These are phyloP conservation scores for Sclerurus mexicanus DNA, from an alignment of 2,113 vertebrate genomes.

Conservation along the genomic window DNA sequence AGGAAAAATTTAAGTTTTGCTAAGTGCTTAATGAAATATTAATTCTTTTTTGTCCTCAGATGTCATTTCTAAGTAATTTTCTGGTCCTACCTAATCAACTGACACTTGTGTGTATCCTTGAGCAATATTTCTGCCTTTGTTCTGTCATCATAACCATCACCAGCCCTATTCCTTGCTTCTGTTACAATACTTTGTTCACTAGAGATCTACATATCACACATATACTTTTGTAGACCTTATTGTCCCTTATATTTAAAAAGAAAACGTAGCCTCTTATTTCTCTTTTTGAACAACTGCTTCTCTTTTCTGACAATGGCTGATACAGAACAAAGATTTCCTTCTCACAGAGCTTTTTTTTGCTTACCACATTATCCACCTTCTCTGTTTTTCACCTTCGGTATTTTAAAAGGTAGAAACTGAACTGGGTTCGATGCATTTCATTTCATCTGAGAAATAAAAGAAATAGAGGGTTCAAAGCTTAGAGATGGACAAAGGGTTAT, in stretches of 20 bases:
- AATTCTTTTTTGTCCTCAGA: background rate
- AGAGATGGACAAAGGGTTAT: slow-evolving; percentile 7
- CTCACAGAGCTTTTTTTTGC: background rate
- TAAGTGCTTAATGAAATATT: background rate
- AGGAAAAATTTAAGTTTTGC: background rate
- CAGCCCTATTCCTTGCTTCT: background rate
- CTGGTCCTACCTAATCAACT: background rate
- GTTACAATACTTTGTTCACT: background rate
- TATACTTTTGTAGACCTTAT: background rate
- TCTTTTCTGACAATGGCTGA: background rate
- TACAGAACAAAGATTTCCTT: slow-evolving; percentile 1
- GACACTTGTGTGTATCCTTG: background rate
- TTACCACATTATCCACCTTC: background rate
- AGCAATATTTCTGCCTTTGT: background rate
- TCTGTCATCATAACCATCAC: background rate
- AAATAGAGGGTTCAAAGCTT: slow-evolving; percentile 4
- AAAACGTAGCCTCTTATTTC: background rate
- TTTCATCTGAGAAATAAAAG: slow-evolving; percentile 16
- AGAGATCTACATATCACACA: background rate
- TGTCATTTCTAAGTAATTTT: background rate
- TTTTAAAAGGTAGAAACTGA: slow-evolving; percentile 35
- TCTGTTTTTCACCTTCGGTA: background rate
- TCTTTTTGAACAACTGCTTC: background rate
- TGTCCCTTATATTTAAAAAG: background rate
- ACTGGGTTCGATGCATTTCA: slow-evolving; percentile 26